Conservation (phyloP, 53 echinoderm and acorn worm species). For the Stichopus horrens region DNA sequence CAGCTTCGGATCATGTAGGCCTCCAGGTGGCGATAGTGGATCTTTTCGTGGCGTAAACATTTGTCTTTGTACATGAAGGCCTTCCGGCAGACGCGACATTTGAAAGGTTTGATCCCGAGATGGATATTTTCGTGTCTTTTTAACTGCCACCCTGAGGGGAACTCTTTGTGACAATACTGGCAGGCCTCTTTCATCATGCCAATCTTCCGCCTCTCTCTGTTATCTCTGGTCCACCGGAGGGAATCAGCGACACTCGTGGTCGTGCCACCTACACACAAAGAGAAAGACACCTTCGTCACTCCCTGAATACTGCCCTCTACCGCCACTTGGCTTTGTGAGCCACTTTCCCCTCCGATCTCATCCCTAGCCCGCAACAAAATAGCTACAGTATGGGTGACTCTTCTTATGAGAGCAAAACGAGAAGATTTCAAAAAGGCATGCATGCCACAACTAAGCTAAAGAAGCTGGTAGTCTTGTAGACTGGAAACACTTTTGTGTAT, state of each 20-base stretch:
- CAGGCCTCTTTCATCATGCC: constrained; percentile 13
- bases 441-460: too few relatives aligned
- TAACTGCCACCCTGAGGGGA: constrained; percentile 26
- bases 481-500: too few relatives aligned
- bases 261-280: constrained; percentile 20
- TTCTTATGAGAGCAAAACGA: too few relatives aligned
- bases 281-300: constrained; percentile 6
- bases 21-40: not conserved
- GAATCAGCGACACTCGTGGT: not conserved
- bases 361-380: too few relatives aligned
- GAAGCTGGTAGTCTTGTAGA: too few relatives aligned
- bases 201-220: not conserved
- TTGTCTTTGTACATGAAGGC: constrained; percentile 35
- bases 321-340: not conserved
- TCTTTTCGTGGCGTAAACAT: constrained; percentile 5
- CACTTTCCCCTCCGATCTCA: not conserved
- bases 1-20: not conserved
- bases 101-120: constrained; percentile 3
- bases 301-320: not conserved
- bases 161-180: constrained; percentile 13
- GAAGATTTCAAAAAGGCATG: too few relatives aligned
- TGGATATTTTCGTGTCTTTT: constrained; percentile 25
- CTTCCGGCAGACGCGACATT: constrained; percentile 12
- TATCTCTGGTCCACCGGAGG: not conserved
- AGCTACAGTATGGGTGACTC: too few relatives aligned